Conservation (phyloP, 2,888 invertebrate species). For the Nezara viridula region DNA sequence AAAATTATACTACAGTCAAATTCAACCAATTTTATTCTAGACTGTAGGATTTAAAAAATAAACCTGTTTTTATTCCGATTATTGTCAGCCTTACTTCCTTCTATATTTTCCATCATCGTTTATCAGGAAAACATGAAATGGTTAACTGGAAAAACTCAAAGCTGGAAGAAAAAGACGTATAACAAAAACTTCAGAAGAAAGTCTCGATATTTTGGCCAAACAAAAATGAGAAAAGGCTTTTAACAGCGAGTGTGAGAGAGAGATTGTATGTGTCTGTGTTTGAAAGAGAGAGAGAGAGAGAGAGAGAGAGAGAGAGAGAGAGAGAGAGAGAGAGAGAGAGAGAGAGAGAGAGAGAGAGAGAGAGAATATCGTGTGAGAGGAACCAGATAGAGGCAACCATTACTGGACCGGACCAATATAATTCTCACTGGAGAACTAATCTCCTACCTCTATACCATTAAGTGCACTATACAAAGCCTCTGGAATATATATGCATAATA, state of each 20-base stretch:
- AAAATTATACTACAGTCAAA: too few species aligned
- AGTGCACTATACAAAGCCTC: not conserved
- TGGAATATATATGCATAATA: not conserved
- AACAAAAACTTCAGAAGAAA: not conserved
- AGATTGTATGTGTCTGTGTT: too few species aligned
- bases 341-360: too few species aligned
- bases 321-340: not conserved
- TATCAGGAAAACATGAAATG: not conserved
- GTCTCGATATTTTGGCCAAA: not conserved
- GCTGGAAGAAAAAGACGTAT: not conserved
- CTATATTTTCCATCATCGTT: not conserved
- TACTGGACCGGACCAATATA: not conserved
- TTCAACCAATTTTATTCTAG: too few species aligned
- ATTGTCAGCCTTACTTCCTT: too few species aligned
- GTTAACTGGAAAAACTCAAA: not conserved
- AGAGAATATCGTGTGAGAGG: not conserved
- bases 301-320: not conserved
- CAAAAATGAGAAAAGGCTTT: constrained; percentile 14
- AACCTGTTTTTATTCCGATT: too few species aligned
- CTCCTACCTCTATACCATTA: too few species aligned
- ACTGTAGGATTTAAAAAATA: too few species aligned
- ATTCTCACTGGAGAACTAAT: not conserved
- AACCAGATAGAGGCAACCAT: too few species aligned
- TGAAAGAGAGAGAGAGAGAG: not conserved
- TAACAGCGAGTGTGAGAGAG: not conserved